Base-by-base conservation (phyloP, 2,888 invertebrate genomes). In the Napeogenes inachia region DNA sequence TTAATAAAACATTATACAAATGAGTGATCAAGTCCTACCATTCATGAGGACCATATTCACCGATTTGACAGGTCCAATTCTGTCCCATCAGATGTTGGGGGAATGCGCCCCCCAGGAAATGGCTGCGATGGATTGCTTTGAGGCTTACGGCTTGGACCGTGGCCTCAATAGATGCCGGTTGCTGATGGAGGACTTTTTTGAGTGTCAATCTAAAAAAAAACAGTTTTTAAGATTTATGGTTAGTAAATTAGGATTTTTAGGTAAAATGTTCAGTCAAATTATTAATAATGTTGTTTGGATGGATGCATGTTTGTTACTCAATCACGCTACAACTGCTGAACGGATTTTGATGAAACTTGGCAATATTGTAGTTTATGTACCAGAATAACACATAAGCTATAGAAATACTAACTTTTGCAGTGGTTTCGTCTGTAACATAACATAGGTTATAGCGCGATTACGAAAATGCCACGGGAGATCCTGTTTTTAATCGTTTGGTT, bases 91-190 rank as follows among this genome's bases (percentile, higher is more conserved):
- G 77, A 81, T 91, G 69, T 82, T 91, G 68, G 92, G 92, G 4
- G 76, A 82, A 12, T 96, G 96, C 75, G 92, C 91, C 1, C 82
- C 88, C 53, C 84, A 94, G 70, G 95, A 96, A 84, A 84, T 95
- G 87, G 89, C 91, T 50, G 85, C 93, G 75, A 92, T 94, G 82
- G 94, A 96, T 68, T 96, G 96, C 73, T 73, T 95, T 57, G 95
- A 96, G 72, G 95, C 94, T 0, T 95, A 96, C 71, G 96, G 96
- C 4, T 69, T 92, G 2, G 91, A 92, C 33, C 87, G 89, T 50
- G 94, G 94, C 0, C 57, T 84, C 2, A 74, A 73, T 3, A 92
- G 93, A 75, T 96, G 96, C 76, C 74, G 80, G 0, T 81, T 87
- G 54, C 79, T 93, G 3, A 82, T 94, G 33, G 85, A 91, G 0